Conservation (phyloP, 2,113 vertebrate genomes). For the Platichthys stellatus region DNA sequence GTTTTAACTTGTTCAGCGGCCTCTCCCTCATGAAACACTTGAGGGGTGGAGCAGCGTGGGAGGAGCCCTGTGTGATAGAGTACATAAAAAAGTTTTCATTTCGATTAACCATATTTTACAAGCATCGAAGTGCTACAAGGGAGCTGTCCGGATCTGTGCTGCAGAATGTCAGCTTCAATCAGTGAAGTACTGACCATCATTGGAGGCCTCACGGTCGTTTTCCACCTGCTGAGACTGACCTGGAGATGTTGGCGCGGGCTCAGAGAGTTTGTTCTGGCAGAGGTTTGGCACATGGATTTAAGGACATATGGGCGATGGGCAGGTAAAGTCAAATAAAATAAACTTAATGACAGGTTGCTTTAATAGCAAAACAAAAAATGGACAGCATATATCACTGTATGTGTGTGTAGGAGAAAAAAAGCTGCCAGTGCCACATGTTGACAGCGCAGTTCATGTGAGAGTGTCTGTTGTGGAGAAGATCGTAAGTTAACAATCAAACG, state of each 20-base stretch:
- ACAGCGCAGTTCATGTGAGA: neutral
- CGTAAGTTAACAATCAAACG: neutral
- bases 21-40: neutral
- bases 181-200: conserved; percentile 42
- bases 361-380: neutral
- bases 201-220: conserved; percentile 61
- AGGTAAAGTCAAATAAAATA: conserved; percentile 65
- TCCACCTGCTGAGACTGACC: conserved; percentile 60
- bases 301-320: conserved; percentile 80
- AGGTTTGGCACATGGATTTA: conserved; percentile 73
- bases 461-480: neutral
- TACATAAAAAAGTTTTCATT: conserved; percentile 1
- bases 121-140: too few species aligned
- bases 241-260: conserved; percentile 77
- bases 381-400: neutral
- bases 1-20: neutral
- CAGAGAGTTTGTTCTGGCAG: conserved; percentile 71
- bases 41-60: conserved; percentile 56
- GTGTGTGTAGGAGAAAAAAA: neutral
- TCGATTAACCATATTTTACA: neutral
- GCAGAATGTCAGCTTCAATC: conserved; percentile 40
- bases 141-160: neutral
- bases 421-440: too few species aligned
- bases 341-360: neutral
- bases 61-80: conserved; percentile 28